A percentile compares a stretch with the other conserved stretches of the same genome.
Evolutionary conservation across 2,888 invertebrate species (phyloP).

Genomic region (Stramonita haemastoma): DNA sequence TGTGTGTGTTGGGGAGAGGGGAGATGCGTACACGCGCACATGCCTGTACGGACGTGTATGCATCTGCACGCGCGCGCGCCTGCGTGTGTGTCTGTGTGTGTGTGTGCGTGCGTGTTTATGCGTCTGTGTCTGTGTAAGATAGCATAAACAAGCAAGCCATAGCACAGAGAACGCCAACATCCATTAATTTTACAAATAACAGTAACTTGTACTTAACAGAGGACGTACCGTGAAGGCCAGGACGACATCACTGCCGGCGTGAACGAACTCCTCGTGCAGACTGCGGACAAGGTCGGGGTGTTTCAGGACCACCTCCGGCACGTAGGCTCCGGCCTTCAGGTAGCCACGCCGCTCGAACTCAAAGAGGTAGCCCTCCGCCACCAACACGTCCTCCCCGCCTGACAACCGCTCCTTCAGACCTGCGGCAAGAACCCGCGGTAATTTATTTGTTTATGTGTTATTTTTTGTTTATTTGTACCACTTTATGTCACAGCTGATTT

Average conservation of each 20-base stretch:
- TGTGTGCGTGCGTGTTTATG: neutral
- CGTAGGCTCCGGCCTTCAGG: conserved; percentile 65
- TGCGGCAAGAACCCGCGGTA: conserved; percentile 38
- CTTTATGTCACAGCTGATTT: no score
- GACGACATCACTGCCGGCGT: conserved; percentile 74
- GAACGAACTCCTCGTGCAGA: conserved; percentile 73
- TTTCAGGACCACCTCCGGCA: conserved; percentile 72
- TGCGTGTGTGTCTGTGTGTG: neutral
- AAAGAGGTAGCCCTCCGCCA: conserved; percentile 72
- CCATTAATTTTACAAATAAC: no score
- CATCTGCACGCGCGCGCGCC: no score
- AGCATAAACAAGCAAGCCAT: no score
- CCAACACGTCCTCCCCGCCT: conserved; percentile 62
- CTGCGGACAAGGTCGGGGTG: conserved; percentile 66
- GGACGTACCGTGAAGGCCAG: conserved; percentile 72
- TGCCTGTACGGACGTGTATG: no score
- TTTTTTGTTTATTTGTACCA: no score
- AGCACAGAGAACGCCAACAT: no score
- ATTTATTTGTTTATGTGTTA: no score
- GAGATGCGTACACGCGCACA: no score
- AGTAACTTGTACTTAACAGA: neutral
- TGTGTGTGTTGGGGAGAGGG: no score
- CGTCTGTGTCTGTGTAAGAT: neutral
- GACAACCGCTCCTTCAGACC: conserved; percentile 64
- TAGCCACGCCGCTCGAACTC: conserved; percentile 71